phyloP scores from a whole-genome alignment of 2,113 vertebrate species.

The Pandion haliaetus region DNA sequence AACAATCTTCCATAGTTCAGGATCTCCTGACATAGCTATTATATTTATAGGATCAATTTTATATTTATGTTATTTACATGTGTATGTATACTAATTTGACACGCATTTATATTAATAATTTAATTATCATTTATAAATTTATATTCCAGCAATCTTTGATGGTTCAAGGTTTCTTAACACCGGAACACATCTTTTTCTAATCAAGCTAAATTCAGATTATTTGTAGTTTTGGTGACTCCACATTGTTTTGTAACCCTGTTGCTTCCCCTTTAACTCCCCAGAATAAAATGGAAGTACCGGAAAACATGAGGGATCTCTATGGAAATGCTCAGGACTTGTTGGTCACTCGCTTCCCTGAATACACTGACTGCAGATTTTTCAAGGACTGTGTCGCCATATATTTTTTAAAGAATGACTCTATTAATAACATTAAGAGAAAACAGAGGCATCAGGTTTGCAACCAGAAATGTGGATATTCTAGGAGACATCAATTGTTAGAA shows the following conservation, averaged over 20 bases:
- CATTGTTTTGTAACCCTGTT: not conserved
- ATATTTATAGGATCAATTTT: not conserved
- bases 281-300: not conserved
- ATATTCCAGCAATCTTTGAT: not conserved
- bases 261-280: not conserved
- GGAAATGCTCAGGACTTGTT: not conserved
- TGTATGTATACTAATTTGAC: not conserved
- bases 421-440: slow-evolving; percentile 26
- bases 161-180: not conserved
- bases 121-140: not conserved
- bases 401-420: not conserved
- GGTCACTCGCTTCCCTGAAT: not conserved
- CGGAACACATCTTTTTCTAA: not conserved
- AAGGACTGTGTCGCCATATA: rapidly evolving
- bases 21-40: not conserved
- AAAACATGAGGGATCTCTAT: not conserved
- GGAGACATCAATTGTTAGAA: slow-evolving; percentile 41
- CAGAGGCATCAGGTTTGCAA: slow-evolving; percentile 10
- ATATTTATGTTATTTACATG: not conserved
- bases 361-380: not conserved
- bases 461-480: not conserved
- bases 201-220: not conserved
- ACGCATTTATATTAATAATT: not conserved
- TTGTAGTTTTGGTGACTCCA: not conserved
- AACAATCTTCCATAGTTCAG: not conserved